Evolutionary conservation across 2,888 invertebrate genomes (phyloP), one percentile per base, ranked within the genome.

Genomic region (Trissolcus brochymenae): DNA sequence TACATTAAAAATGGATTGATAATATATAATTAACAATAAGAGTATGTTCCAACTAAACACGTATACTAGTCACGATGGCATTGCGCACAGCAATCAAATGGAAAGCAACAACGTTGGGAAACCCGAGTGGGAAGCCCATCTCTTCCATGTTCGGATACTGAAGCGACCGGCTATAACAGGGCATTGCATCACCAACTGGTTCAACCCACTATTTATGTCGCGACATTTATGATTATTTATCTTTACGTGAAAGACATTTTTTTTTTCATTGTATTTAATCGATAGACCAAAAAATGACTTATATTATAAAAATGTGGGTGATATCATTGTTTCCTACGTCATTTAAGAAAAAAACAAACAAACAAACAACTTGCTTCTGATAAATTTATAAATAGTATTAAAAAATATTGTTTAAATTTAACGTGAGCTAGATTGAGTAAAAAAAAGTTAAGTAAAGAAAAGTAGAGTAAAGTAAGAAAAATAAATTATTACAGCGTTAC

Each of bases 181-280:
- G 61, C 81, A 82, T 88, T 88, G 85, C 88, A 86, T 88, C 88
- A 88, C 82, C 84, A 87, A 88, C 88, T 84, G 87, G 88, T 88
- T 88, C 84, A 77, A 75, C 75, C 71, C 76, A 74, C 71, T 62
- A 72, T 76, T 51, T 13, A n/a, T 3, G 19, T 59, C 56, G 51
- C 60, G 40, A 56, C 29, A 19, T 60, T 55, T 68, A 49, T 56
- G 40, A 65, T n/a, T n/a, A 54, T n/a, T 51, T 21, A 49, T 59
- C 41, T 57, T 54, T 41, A 35, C 35, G 9, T 11, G 9, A 55
- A 29, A 71, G 56, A 57, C 41, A 7, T 25, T 46, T 19, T 61
- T 75, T 71, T 74, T 59, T 73, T 60, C 60, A 56, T 55, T n/a
- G 67, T 51, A 11, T 19, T 25, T 50, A 35, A 0, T 35, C 35